A percentile compares a stretch with the other conserved stretches of the same genome.
These are phyloP conservation scores for Atlantisia rogersi DNA, from an alignment of 2,113 vertebrate genomes.

Conservation along the genomic window DNA sequence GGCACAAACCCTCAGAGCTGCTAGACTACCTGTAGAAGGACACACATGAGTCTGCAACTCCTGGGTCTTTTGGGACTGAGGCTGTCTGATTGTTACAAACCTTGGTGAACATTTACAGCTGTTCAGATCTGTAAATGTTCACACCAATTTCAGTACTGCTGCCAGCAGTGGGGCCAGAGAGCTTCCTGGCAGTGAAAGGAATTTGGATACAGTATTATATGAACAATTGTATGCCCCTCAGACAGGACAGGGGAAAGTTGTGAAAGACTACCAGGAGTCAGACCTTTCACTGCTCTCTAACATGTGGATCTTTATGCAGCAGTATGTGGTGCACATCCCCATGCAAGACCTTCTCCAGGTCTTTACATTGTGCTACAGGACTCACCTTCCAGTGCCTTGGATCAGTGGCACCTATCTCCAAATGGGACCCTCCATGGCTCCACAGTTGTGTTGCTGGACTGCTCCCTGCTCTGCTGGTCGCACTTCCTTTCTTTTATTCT, in stretches of 20 bases:
- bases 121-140: neutral
- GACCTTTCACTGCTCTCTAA: neutral
- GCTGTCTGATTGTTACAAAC: neutral
- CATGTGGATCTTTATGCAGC: neutral
- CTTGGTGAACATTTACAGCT: neutral
- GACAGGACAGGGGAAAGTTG: neutral
- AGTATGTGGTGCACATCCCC: rapidly evolving
- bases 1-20: neutral
- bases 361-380: neutral
- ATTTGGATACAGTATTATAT: neutral
- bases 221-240: neutral
- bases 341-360: neutral
- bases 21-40: neutral
- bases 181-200: neutral
- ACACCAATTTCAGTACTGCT: neutral
- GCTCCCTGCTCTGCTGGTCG: neutral
- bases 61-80: neutral
- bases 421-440: rapidly evolving
- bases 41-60: neutral
- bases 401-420: rapidly evolving
- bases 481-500: neutral
- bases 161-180: neutral
- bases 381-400: neutral
- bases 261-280: neutral
- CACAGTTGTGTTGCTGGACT: neutral